Conservation (phyloP, 1,140 invertebrate genomes). For the Aphelenchoides fujianensis region DNA sequence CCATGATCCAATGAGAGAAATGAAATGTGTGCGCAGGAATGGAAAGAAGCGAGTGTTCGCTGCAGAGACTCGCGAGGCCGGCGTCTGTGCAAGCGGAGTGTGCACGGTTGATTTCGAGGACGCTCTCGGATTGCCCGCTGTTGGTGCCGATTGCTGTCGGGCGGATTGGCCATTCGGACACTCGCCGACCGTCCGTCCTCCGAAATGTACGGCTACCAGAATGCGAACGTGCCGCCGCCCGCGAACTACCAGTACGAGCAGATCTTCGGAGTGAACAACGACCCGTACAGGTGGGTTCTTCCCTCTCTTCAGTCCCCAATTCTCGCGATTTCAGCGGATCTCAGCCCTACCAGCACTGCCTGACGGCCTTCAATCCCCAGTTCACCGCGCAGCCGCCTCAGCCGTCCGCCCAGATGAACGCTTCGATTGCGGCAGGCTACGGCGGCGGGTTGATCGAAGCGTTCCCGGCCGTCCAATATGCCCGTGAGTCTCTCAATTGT, state of each 20-base stretch:
- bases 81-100: too few relatives aligned
- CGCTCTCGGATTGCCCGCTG: too few relatives aligned
- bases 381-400: neutral
- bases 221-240: neutral
- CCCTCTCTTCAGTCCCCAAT: neutral
- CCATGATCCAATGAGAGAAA: too few relatives aligned
- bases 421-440: slow-evolving; percentile 2
- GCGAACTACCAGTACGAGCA: neutral
- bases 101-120: too few relatives aligned
- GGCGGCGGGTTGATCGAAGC: slow-evolving; percentile 2
- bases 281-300: neutral
- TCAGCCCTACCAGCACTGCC: neutral
- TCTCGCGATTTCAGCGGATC: neutral
- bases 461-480: neutral
- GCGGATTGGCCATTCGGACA: too few relatives aligned
- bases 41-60: too few relatives aligned
- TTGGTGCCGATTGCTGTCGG: too few relatives aligned
- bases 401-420: neutral
- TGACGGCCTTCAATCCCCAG: neutral
- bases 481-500: neutral
- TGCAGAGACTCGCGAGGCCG: too few relatives aligned
- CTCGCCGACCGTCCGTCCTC: too few relatives aligned
- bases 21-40: too few relatives aligned
- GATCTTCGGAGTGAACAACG: neutral
- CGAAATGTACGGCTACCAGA: neutral